phyloP scores from a whole-genome alignment of 2,113 vertebrate genomes.

The Entelurus aequoreus region DNA sequence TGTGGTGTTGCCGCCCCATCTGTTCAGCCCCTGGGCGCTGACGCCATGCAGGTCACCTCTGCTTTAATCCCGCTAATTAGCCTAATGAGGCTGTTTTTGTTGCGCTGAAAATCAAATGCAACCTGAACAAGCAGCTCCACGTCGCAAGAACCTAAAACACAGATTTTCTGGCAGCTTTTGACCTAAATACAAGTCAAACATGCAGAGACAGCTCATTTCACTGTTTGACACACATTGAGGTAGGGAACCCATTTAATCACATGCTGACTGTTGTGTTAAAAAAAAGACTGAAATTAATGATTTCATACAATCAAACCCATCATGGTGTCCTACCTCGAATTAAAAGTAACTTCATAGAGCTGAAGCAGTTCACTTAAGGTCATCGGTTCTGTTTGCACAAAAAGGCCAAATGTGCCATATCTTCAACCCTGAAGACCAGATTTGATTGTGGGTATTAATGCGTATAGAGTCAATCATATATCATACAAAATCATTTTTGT shows the following conservation, averaged over 20 bases:
- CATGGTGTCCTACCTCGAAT: neutral
- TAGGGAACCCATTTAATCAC: conserved; percentile 21
- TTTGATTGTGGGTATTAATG: neutral
- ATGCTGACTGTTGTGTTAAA: conserved; percentile 21
- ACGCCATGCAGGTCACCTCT: conserved; percentile 41
- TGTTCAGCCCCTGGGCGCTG: conserved; percentile 39
- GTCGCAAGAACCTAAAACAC: conserved; percentile 24
- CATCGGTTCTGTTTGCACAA: conserved; percentile 9
- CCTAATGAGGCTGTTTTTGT: conserved; percentile 51
- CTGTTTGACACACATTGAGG: conserved; percentile 10
- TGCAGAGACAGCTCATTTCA: conserved; percentile 7
- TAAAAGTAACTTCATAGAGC: neutral
- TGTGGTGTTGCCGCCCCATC: conserved; percentile 45
- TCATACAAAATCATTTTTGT: too few relatives aligned
- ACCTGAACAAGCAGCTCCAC: conserved; percentile 38
- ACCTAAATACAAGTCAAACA: conserved; percentile 37
- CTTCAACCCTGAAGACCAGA: neutral
- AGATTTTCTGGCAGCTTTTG: conserved; percentile 41
- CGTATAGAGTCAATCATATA: too few relatives aligned
- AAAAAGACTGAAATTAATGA: neutral
- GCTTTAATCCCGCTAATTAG: conserved; percentile 54
- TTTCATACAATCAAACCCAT: conserved; percentile 26
- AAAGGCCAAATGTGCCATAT: neutral
- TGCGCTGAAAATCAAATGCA: conserved; percentile 44
- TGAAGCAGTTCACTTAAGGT: conserved; percentile 12